Base-by-base conservation (phyloP, 1,140 invertebrate species). In the Zaprionus lachaisei region DNA sequence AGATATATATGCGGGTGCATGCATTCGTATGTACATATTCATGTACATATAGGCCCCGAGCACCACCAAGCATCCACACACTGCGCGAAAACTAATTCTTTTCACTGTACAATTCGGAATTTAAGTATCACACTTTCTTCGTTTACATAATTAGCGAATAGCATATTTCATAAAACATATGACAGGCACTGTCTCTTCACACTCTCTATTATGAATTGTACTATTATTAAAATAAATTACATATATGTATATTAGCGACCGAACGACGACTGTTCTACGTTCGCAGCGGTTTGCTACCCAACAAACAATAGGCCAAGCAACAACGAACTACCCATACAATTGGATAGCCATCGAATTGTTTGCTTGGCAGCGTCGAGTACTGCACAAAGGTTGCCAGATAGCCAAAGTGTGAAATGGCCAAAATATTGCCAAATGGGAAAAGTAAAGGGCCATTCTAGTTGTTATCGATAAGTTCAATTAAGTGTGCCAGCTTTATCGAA, bases 361-460 rank as follows among this genome's bases (percentile, higher is more conserved):
- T 71, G 67, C 72, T 71, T 64, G 68, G 67, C 67, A 60, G 49
- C 24, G 38, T 61, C 58, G 57, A 51, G 28, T 62, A 22, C 57
- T 15, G 38, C 55, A 14, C 49, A 17, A 71, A 47, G 14, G 73
- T 77, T 77, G 73, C 73, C 73, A 61, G 69, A 77, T 54, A n/a
- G 95, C 95, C 2, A 90, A 95, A 44, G 31, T 94, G 96, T 86
- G 93, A 95, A 74, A 95, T 96, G 49, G 93, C 92, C 47, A 95
- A 97, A 70, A 97, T 97, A 55, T 98, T 96, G 89, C 98, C 99
- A 93, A 97, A 96, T 94, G 95, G 96, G 5, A 14, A 37, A 31
- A 7, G 2, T 11, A 15, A 44, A 17, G 58, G 37, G n/a, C 17
- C 44, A 2, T 37, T 20, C 20, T 24, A 24, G 58, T 22, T 44